Evolutionary conservation across 2,888 invertebrate species (phyloP), one percentile per base, ranked within the genome.

Genomic region (Colostygia pectinataria): DNA sequence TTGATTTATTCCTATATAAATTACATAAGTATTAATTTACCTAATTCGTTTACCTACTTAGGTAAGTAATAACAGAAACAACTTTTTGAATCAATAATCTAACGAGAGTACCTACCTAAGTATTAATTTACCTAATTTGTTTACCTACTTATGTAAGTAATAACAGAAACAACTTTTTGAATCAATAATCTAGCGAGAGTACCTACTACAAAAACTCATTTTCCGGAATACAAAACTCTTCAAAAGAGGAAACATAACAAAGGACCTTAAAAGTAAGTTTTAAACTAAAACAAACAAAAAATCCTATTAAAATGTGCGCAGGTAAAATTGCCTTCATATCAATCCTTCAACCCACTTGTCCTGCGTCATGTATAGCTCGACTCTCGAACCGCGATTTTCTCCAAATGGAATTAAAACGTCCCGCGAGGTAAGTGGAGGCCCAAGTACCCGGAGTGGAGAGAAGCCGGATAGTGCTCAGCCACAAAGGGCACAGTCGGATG

Each of bases 401-500:
- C 72, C 73, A 80, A 83, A 82, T 80, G 80, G 85, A 87, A 88
- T 87, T 87, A 88, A 87, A 88, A 83, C 83, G 83, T 85, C 82
- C 84, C 80, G 72, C 73, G 75, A 74, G 80, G 80, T 84, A 87
- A 89, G 89, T 86, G 84, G 85, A 74, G 79, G 73, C 73, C 76
- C 74, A 72, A 81, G 81, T 82, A 80, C 80, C 81, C 74, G 79
- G 82, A 76, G 86, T 83, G 84, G 82, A 76, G 86, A 81, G 84
- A 85, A 87, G 89, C 84, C 83, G 85, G 80, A 84, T 84, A 87
- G 88, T 85, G 85, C 87, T 85, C 80, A 82, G 70, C 78, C 81
- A 90, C 89, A 89, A 90, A 89, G 86, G 86, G 83, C 81, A 81
- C 83, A 86, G 87, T 83, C 77, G 83, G 84, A 84, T 84, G 85